Conservation (phyloP, 2,113 vertebrate genomes). For the Barnardius zonarius region DNA sequence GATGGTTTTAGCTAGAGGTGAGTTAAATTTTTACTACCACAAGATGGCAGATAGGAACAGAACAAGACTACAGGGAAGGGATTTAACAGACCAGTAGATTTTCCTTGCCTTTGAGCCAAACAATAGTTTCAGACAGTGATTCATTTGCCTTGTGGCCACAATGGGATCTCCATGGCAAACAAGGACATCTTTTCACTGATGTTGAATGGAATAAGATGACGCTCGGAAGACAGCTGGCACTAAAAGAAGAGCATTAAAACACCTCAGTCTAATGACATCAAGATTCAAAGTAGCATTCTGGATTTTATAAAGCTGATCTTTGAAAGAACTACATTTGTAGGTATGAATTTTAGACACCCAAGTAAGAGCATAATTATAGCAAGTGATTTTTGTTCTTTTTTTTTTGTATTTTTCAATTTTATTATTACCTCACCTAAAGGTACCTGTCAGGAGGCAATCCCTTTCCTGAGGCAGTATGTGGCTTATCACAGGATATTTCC, state of each 20-base stretch:
- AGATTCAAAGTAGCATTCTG: background rate
- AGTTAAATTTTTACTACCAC: constrained; percentile 5
- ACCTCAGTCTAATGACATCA: background rate
- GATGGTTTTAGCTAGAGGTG: background rate
- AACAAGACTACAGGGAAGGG: background rate
- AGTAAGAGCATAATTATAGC: background rate
- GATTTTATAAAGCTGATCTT: background rate
- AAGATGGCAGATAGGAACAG: constrained; percentile 51
- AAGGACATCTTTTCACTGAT: background rate
- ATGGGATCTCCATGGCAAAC: background rate
- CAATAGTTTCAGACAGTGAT: background rate
- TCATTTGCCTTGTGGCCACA: background rate
- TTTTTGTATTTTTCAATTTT: background rate
- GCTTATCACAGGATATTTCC: background rate
- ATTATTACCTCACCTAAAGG: background rate
- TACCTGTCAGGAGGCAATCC: background rate
- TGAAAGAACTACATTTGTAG: background rate
- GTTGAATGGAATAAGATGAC: background rate
- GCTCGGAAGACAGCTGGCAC: background rate
- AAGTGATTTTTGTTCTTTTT: accelerated
- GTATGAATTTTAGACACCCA: background rate
- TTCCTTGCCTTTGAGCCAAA: background rate
- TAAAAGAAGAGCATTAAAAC: background rate
- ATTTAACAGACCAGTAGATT: background rate
- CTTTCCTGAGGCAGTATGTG: background rate